Evolutionary conservation across 2,113 vertebrate genomes (phyloP), one percentile per base, ranked within the genome.

Genomic region (Mormyrus iriodes): DNA sequence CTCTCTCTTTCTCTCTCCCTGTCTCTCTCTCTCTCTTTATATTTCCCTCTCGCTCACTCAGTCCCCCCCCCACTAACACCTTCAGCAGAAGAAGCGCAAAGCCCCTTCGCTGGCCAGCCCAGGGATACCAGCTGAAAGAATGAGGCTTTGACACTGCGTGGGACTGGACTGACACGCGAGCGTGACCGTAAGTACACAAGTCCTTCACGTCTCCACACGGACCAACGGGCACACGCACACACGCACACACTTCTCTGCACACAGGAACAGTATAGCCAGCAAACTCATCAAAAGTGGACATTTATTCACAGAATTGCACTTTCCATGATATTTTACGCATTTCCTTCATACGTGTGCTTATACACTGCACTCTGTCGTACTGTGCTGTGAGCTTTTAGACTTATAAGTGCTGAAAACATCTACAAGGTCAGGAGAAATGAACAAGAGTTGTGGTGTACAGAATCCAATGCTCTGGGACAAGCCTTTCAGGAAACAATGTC

Each of bases 141-240:
- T 92, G 93, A 93, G 88, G 94, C 93, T 94, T 92, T 94, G 94
- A 94, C 93, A 94, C 92, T 89, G 91, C 92, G 91, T 90, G 92
- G 93, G 93, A 94, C 93, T 92, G 90, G 91, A 93, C 93, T 93
- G 91, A 93, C 92, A 92, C 91, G 89, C 92, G 91, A 94, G 91
- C 93, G 93, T 91, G 92, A 91, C 93, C 92, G 95, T 95, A 93
- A 95, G 95, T 95, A 94, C 92, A 91, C 90, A 91, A 53, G 89
- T 93, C 91, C 92, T 93, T 91, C 92, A 92, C 93, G 91, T 92
- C 92, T 92, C 93, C 52, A 84, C 55, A 52, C 76, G 31, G 90
- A 91, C 93, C 93, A 93, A 92, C 6, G 93, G 90, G 88, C 93
- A 90, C 90, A 91, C 91, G 91, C 92, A 91, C 92, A 92, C 92